These are phyloP conservation scores for Xenops minutus DNA, from an alignment of 2,797 vertebrate genomes.

Conservation along the genomic window DNA sequence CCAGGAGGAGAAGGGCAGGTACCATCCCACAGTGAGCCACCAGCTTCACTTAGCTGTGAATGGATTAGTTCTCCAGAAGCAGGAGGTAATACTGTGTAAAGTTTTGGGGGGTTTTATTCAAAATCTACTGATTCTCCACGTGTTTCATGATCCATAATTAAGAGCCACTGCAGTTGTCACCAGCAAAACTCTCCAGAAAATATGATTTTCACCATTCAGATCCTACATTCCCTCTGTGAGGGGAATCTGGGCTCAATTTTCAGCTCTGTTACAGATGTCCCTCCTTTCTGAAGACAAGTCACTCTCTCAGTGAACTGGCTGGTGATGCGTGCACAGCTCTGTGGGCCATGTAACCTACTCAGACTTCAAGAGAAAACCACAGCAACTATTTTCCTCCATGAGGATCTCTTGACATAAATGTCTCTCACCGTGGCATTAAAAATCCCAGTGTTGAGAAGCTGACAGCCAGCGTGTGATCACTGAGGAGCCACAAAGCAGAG, in stretches of 20 bases:
- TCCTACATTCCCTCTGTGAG: not conserved
- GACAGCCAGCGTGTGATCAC: not conserved
- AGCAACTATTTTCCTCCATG: not conserved
- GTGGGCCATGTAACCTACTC: not conserved
- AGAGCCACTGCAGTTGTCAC: not conserved
- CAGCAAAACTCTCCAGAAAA: not conserved
- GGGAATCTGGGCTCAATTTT: not conserved
- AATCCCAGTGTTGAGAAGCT: constrained; percentile 4
- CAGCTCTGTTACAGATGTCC: not conserved
- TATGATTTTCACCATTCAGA: not conserved
- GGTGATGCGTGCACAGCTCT: not conserved
- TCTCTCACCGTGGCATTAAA: not conserved
- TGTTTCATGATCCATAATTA: rapidly evolving
- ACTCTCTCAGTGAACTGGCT: not conserved
- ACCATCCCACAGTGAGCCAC: not conserved
- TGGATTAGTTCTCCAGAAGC: not conserved
- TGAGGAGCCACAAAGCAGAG: not conserved
- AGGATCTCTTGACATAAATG: not conserved
- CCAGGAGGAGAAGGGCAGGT: constrained; percentile 10
- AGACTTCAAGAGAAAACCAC: not conserved
- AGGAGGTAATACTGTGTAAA: rapidly evolving
- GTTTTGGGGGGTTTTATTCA: not conserved
- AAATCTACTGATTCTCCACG: not conserved
- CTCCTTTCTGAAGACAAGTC: not conserved
- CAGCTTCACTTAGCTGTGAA: not conserved